Evolutionary conservation across 2,113 vertebrate species (phyloP).

Genomic region (Scartelaos histophorus): DNA sequence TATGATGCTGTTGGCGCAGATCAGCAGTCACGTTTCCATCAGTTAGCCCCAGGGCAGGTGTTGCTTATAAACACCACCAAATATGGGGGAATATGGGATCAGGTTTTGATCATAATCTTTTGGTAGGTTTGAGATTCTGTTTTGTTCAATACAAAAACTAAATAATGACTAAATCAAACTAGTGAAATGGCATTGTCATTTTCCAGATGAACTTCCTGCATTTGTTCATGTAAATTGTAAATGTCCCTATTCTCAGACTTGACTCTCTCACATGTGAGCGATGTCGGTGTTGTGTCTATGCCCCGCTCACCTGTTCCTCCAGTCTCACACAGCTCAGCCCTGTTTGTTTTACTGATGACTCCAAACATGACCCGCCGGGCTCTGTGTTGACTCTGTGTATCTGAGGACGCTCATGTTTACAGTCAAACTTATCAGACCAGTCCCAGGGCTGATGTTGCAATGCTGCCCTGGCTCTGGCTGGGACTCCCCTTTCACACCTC

Average conservation of each 20-base stretch:
- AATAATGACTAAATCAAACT: too few relatives aligned
- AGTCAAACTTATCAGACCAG: slow-evolving; percentile 61
- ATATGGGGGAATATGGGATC: too few relatives aligned
- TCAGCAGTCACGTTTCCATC: too few relatives aligned
- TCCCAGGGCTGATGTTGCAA: slow-evolving; percentile 27
- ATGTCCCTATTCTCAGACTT: background rate
- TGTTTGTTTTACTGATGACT: slow-evolving; percentile 62
- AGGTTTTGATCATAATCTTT: too few relatives aligned
- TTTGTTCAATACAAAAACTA: too few relatives aligned
- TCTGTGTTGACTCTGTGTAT: slow-evolving; percentile 62
- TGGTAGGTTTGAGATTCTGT: too few relatives aligned
- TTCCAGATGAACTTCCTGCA: too few relatives aligned
- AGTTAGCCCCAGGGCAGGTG: too few relatives aligned
- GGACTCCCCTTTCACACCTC: slow-evolving; percentile 16
- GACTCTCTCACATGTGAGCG: background rate
- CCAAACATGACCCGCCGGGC: slow-evolving; percentile 59
- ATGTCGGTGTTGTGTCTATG: slow-evolving; percentile 20
- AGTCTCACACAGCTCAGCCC: slow-evolving; percentile 30
- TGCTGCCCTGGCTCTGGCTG: slow-evolving; percentile 26
- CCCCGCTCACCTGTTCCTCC: slow-evolving; percentile 13
- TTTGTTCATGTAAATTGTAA: background rate
- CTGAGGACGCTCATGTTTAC: slow-evolving; percentile 57
- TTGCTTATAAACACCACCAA: too few relatives aligned
- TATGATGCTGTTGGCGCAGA: too few relatives aligned
- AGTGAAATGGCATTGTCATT: too few relatives aligned